These are phyloP conservation scores for Lepidonotus clava DNA, from an alignment of 2,888 invertebrate genomes.

Conservation along the genomic window DNA sequence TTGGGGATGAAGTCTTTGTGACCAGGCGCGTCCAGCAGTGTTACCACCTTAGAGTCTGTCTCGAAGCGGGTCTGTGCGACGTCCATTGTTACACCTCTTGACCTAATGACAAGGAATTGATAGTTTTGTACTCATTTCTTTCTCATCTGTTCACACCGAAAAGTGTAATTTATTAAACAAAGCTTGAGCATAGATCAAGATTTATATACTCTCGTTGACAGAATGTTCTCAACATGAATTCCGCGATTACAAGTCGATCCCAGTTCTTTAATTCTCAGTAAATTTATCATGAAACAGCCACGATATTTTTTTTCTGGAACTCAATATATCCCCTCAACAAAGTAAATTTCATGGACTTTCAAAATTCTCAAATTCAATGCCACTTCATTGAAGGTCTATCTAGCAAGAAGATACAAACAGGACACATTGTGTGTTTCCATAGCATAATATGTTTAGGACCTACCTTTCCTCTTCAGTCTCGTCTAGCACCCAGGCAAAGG, in stretches of 20 bases:
- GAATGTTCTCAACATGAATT: too few species aligned
- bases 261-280: too few species aligned
- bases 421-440: background rate
- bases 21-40: constrained; percentile 96
- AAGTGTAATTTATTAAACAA: too few species aligned
- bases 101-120: too few species aligned
- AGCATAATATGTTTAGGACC: too few species aligned
- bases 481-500: constrained; percentile 99
- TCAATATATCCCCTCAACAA: too few species aligned
- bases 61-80: constrained; percentile 96
- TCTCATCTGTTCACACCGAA: too few species aligned
- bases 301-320: background rate
- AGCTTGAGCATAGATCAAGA: too few species aligned
- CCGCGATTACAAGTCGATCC: too few species aligned
- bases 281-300: background rate
- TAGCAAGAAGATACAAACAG: background rate
- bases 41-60: constrained; percentile 87
- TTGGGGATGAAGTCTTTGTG: constrained; percentile 99
- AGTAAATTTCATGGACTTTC: too few species aligned
- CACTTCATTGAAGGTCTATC: background rate
- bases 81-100: constrained; percentile 99
- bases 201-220: too few species aligned
- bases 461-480: constrained; percentile 97
- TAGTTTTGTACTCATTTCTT: too few species aligned
- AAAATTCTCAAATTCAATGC: background rate